Evolutionary conservation across 37 sponge, comb jelly and placozoan genomes (phyloP), one percentile per base, ranked within the genome.

Genomic region (Geodia barretti): DNA sequence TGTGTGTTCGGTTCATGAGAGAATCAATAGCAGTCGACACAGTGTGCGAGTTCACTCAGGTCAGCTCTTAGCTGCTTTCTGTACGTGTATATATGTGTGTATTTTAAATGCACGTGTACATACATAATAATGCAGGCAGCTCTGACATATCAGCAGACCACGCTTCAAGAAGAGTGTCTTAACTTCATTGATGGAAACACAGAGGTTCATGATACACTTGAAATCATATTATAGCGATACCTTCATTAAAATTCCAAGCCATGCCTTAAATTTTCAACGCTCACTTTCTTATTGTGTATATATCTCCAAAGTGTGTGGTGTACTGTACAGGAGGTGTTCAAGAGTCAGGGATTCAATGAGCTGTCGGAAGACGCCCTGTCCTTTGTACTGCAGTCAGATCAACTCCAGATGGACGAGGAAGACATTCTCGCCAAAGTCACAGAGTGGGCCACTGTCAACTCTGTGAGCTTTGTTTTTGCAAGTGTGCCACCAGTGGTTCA

Each of bases 401-500:
- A 82, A 25, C 89, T 98, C 25, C 80, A 73, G 63, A 85, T 93
- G 84, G 99, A 96, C 76, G 99, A 98, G 60, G 85, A 68, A 30
- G 95, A 94, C 39, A 89, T 98, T 28, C 78, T 98, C 36, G 88
- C 85, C 36, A 87, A 89, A 35, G 99, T 96, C 25, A 89, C 87
- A 64, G 97, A 98, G 79, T 98, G 99, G 99, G 87, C 89, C 11
- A 92, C 84, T 37, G 92, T 98, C 60, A 98, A 96, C 65, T 86
- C 99, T 26, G 96, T 98, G 73, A 89, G 93, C 71, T 2, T n/a
- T n/a, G 42, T 17, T 3, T 64, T 23, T 2, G 39, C 2, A 73
- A 25, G 30, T 4, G 29, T 79, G 68, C 24, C 47, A 41, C 30
- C 71, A 7, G 41, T 24, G 25, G 1, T 78, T 7, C 8, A 71